Evolutionary conservation across 2,888 invertebrate species (phyloP), one percentile per base, ranked within the genome.

Genomic region (Belgica antarctica): DNA sequence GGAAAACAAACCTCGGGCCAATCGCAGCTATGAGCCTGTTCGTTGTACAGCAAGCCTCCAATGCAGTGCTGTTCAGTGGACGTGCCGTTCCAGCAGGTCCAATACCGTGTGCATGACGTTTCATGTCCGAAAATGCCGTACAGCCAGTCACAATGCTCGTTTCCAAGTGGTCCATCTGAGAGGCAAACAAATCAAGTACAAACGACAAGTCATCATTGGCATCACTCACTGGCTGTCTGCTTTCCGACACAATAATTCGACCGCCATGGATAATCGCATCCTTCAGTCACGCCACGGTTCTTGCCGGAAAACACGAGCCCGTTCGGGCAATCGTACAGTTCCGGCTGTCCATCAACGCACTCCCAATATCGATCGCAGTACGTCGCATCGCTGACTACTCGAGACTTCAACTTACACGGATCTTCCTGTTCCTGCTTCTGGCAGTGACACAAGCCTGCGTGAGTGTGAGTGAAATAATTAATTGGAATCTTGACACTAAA

Each of bases 41-140:
- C 94, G 77, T 94, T 94, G 84, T 94, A 94, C 25, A 94, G 83
- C 59, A 94, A 85, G 0, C 94, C 94, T 24, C 94, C 94, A 76
- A 94, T 94, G 80, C 94, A 94, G 68, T 93, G 86, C 79, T 94
- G 94, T 77, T 94, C 94, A 0, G 92, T 93, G 10, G 93, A 90
- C 0, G 94, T 94, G 15, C 94, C 94, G 79, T 94, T 94, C 94
- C 94, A 94, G 79, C 94, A 94, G 0, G 94, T 94, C 94, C 94
- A 94, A 79, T 94, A 94, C 62, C 94, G 83, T 2, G 94, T 94
- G 82, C 94, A 94, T 1, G 92, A 93, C 0, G 93, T 94, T 82
- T 94, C 94, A 79, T 94, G 94, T 0, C 94, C 94, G 81, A 94
- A 94, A 77, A 94, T 94, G 61, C 94, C 94, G 80, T 93, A 94